Percentiles rank a stretch among this genome's conserved stretches.
Conservation (phyloP, 2,113 vertebrate species). For the Verasper variegatus region DNA sequence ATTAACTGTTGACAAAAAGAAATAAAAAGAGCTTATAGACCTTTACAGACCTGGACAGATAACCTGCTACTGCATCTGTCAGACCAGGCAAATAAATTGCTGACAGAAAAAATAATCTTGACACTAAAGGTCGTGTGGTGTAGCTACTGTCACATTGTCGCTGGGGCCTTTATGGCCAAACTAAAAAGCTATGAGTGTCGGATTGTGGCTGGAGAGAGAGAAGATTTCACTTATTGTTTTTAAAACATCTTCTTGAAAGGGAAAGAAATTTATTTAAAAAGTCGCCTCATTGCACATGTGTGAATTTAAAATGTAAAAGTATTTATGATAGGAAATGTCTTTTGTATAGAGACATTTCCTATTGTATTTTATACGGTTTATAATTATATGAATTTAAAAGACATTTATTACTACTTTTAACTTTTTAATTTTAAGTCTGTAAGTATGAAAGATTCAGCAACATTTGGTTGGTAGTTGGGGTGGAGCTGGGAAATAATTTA, state of each 20-base stretch:
- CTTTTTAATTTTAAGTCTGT: too few relatives aligned
- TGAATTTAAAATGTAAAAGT: background rate
- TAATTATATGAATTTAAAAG: too few relatives aligned
- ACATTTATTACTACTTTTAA: too few relatives aligned
- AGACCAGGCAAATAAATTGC: constrained; percentile 72
- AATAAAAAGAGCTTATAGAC: constrained; percentile 78
- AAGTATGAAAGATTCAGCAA: too few relatives aligned
- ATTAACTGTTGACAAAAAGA: constrained; percentile 80
- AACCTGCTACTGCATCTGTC: constrained; percentile 79
- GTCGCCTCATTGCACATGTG: too few relatives aligned
- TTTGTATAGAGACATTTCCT: too few relatives aligned
- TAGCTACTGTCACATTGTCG: constrained; percentile 65
- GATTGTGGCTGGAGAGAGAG: background rate
- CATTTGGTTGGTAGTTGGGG: too few relatives aligned
- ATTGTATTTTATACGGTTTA: too few relatives aligned
- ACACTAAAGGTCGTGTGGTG: constrained; percentile 68
- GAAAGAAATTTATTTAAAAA: background rate
- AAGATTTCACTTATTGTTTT: background rate
- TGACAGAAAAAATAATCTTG: constrained; percentile 76
- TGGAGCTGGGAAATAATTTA: too few relatives aligned
- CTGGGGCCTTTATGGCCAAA: constrained; percentile 35
- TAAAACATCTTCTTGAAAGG: too few relatives aligned
- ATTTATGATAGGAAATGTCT: background rate
- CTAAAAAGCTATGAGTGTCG: constrained; percentile 46
- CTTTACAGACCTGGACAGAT: constrained; percentile 73